These are phyloP conservation scores for Gallinago solitaria DNA, from an alignment of 2,797 vertebrate species.

Conservation along the genomic window DNA sequence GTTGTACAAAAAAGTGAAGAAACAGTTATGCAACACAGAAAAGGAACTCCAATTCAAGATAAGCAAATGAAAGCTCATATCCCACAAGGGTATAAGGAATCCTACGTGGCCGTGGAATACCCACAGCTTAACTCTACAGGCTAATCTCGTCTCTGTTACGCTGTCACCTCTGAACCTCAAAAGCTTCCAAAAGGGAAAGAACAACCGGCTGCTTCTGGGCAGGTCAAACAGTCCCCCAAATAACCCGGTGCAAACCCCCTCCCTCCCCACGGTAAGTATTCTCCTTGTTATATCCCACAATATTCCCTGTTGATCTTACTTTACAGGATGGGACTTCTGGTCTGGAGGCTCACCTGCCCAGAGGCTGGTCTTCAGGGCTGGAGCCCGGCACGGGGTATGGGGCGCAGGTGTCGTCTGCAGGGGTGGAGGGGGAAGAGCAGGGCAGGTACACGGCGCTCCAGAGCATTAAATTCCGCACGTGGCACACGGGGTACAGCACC, in stretches of 20 bases:
- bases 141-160: neutral
- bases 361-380: constrained; percentile 88
- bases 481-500: constrained; percentile 97
- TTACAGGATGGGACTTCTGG: constrained; percentile 65
- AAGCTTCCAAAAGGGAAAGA: neutral
- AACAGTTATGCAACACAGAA: neutral
- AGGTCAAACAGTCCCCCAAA: neutral
- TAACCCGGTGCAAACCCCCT: accelerated
- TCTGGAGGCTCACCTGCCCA: constrained; percentile 89
- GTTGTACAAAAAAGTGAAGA: neutral
- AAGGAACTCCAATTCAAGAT: neutral
- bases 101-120: neutral
- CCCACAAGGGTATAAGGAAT: neutral
- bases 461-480: constrained; percentile 95
- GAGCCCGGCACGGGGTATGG: constrained; percentile 89
- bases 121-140: neutral
- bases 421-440: constrained; percentile 93
- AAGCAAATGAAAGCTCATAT: neutral
- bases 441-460: constrained; percentile 98
- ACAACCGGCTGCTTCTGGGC: accelerated
- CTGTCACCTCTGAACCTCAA: neutral
- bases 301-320: constrained; percentile 77
- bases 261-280: neutral
- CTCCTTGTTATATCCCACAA: neutral
- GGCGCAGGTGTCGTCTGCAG: constrained; percentile 91